A percentile compares a stretch with the other conserved stretches of the same genome.
Conservation (phyloP, 2,113 vertebrate species). For the Noturus placidus region DNA sequence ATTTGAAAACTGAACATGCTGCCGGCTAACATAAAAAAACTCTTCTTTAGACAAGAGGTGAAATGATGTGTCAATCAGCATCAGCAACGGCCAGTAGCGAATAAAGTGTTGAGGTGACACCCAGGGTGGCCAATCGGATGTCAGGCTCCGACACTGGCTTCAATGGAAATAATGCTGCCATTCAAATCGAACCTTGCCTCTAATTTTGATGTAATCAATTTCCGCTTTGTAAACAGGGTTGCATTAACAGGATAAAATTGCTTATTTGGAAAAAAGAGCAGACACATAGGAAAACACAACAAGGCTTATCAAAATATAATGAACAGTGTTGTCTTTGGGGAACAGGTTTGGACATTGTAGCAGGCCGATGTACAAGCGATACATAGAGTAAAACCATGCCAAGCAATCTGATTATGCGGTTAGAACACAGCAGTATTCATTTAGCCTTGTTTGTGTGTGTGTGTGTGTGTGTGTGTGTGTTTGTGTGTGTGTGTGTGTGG, state of each 20-base stretch:
- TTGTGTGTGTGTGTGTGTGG: neutral
- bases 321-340: slow-evolving; percentile 3
- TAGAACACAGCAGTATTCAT: slow-evolving; percentile 25
- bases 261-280: neutral
- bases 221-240: slow-evolving; percentile 13
- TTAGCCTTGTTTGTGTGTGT: slow-evolving; percentile 20
- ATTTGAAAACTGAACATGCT: no score
- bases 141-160: no score
- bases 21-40: no score
- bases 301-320: slow-evolving; percentile 19
- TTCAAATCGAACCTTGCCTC: neutral
- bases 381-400: neutral
- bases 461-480: neutral
- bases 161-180: neutral
- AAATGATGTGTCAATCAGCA: no score
- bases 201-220: neutral
- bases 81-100: no score
- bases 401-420: slow-evolving; percentile 30
- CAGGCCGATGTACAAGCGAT: neutral
- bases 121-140: no score
- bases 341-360: slow-evolving; percentile 6
- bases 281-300: neutral
- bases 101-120: no score
- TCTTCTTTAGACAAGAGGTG: no score
- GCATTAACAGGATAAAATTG: slow-evolving; percentile 1